Conservation (phyloP, 2,797 vertebrate genomes). For the Hozukius guyotensis region DNA sequence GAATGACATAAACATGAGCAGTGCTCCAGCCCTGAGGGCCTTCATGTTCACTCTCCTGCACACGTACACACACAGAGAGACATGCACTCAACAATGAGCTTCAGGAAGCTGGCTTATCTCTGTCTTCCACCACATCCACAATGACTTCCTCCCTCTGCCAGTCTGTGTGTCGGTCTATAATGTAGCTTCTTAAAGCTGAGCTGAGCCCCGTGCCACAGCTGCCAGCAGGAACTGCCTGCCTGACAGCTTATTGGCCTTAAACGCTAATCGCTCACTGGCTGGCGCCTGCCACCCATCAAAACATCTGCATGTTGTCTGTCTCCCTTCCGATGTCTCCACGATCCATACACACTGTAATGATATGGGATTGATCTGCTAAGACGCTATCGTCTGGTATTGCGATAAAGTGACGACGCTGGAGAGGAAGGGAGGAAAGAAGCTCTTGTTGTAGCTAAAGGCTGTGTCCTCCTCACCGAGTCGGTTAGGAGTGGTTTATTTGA, state of each 20-base stretch:
- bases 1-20: not conserved
- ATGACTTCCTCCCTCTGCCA: conserved; percentile 49
- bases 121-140: conserved; percentile 52
- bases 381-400: not conserved
- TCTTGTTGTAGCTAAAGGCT: not conserved
- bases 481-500: not conserved
- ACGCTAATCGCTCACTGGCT: conserved; percentile 28
- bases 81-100: conserved; percentile 48
- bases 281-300: conserved; percentile 32
- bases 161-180: conserved; percentile 38
- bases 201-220: conserved; percentile 35
- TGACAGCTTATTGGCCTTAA: conserved; percentile 45
- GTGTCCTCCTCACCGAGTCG: not conserved
- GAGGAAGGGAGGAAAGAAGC: not conserved
- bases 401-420: not conserved
- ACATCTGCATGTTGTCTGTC: conserved; percentile 40
- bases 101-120: conserved; percentile 71
- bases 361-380: not conserved
- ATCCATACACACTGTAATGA: not conserved
- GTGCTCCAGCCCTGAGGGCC: not conserved
- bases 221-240: conserved; percentile 40
- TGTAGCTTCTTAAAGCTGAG: conserved; percentile 37
- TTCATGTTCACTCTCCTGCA: conserved; percentile 3
- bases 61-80: conserved; percentile 6
- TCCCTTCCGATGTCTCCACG: not conserved